Evolutionary conservation across 1,140 invertebrate genomes (phyloP).

Genomic region (Brachionus manjavacas): DNA sequence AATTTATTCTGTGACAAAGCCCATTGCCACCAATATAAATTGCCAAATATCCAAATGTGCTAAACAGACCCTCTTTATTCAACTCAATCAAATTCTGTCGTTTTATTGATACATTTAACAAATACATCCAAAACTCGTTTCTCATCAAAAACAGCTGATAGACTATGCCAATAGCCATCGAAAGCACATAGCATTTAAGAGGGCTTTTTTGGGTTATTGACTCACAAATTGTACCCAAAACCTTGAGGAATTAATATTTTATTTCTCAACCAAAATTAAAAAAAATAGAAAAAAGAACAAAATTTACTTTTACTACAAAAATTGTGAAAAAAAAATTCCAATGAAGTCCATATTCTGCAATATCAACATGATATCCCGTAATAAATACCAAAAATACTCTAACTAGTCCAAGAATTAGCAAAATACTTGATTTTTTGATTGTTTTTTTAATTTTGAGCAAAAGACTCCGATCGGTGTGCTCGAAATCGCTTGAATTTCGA

Average conservation of each 20-base stretch:
- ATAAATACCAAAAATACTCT: not conserved
- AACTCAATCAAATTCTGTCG: conserved; percentile 61
- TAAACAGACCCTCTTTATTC: conserved; percentile 83
- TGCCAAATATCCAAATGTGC: conserved; percentile 73
- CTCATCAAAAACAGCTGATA: not conserved
- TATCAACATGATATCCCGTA: not conserved
- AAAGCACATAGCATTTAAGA: not conserved
- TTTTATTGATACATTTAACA: not conserved
- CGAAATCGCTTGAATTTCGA: not conserved
- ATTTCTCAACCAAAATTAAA: not conserved
- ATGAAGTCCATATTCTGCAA: conserved; percentile 13
- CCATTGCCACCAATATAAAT: conserved; percentile 66
- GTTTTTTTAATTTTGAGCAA: not conserved
- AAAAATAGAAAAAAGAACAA: not conserved
- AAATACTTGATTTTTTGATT: not conserved
- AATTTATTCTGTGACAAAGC: not conserved
- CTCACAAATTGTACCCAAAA: not conserved
- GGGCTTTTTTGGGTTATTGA: not conserved
- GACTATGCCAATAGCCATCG: not conserved
- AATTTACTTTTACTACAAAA: not conserved
- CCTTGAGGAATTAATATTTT: not conserved
- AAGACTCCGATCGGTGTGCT: not conserved
- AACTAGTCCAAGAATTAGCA: not conserved
- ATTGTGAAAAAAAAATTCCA: conserved; percentile 40
- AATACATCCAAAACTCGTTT: not conserved